Conservation (phyloP, 2,888 invertebrate genomes). For the Trachelus stipa region DNA sequence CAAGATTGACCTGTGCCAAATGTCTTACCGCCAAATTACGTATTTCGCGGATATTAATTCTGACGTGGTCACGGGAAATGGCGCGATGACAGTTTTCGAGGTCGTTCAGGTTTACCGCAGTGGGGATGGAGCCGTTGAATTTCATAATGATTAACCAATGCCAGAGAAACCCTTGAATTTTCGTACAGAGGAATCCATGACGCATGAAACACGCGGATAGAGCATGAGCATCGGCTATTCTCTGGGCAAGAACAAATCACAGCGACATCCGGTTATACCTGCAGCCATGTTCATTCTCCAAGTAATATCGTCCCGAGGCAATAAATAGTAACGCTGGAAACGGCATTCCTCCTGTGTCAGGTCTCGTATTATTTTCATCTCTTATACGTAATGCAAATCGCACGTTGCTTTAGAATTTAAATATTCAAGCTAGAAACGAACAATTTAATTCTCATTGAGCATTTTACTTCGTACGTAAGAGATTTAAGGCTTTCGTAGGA, state of each 20-base stretch:
- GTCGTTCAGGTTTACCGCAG: slow-evolving; percentile 7
- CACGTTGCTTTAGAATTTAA: neutral
- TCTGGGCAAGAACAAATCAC: neutral
- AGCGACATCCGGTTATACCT: neutral
- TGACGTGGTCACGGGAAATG: slow-evolving; percentile 35
- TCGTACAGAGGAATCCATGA: neutral
- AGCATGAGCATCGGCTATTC: neutral
- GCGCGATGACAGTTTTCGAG: slow-evolving; percentile 28
- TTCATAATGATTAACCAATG: neutral
- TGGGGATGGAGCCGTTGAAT: neutral
- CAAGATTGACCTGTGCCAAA: neutral
- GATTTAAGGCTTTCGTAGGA: neutral
- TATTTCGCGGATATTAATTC: slow-evolving; percentile 4
- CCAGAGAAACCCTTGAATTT: neutral
- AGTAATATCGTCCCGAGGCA: neutral
- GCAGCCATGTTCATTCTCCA: neutral
- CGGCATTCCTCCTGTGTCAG: neutral
- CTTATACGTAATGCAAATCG: neutral
- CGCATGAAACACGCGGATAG: neutral
- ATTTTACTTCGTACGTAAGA: neutral
- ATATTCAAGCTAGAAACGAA: neutral
- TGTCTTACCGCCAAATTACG: neutral
- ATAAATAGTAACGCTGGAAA: neutral
- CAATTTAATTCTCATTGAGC: neutral
- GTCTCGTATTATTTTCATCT: neutral